Evolutionary conservation across 2,797 vertebrate genomes (phyloP), one percentile per base, ranked within the genome.

Genomic region (Holocentrus rufus): DNA sequence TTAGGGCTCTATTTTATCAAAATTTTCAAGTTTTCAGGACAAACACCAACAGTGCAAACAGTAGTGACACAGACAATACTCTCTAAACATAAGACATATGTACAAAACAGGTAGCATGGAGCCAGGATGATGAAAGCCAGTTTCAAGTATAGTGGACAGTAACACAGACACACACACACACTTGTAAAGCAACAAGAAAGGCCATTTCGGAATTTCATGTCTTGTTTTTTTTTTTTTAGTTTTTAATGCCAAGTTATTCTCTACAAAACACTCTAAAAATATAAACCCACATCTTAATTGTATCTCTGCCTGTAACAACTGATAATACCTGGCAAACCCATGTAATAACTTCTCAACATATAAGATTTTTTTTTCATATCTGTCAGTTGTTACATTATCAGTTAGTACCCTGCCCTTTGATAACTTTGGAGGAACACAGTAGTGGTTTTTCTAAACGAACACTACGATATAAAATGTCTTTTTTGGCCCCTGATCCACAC

Each of bases 21-120:
- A 61, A 1, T 18, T 3, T 90, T 93, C 92, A 94, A 93, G 90
- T 92, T 86, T 90, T 81, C 89, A 92, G 91, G 90, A 81, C 76
- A 83, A 85, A 85, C 46, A 61, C 11, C 49, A 73, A 76, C 86
- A 87, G 89, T 92, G 88, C 88, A 92, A 92, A 46, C 73, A 73
- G 73, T 23, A 66, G 14, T 39, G 55, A 80, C 74, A 65, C n/a
- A 61, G 18, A 77, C 25, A 0, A 25, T 27, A 53, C 22, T 66
- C 27, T 34, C 62, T 17, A 44, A 49, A 73, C 20, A 34, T 5
- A 74, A 36, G 27, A 79, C 44, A 54, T 0, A 59, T 55, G 62
- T 7, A 65, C 18, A 71, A 54, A 60, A 59, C 6, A 20, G 22
- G 3, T 23, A 56, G 17, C 5, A 15, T 27, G 15, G 65, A 36